Percentiles rank a stretch among this genome's conserved stretches.
Evolutionary conservation across 2,113 vertebrate genomes (phyloP).

Genomic region (Laticauda colubrina): DNA sequence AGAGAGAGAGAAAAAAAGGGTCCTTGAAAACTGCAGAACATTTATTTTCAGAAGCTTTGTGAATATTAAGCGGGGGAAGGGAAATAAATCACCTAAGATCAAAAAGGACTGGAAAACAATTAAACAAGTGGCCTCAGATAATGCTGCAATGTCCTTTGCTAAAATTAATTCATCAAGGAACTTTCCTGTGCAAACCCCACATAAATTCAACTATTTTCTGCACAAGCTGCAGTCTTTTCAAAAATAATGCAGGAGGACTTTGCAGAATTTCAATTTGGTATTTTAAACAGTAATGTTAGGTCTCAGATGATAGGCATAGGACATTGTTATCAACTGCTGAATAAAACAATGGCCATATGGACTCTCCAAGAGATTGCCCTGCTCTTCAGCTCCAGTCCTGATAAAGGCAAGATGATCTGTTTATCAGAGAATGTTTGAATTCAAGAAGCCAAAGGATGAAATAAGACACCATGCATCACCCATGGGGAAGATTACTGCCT

Average conservation of each 20-base stretch:
- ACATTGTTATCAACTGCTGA: neutral
- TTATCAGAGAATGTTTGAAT: neutral
- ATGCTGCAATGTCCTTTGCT: neutral
- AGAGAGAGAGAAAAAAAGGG: too few relatives aligned
- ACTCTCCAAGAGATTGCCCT: neutral
- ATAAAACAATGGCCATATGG: neutral
- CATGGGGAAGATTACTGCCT: neutral
- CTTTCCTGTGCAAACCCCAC: neutral
- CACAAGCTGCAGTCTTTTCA: neutral
- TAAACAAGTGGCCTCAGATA: neutral
- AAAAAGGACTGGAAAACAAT: neutral
- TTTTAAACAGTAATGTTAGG: neutral
- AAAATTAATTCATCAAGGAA: neutral
- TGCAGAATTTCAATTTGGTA: neutral
- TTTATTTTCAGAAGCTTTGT: neutral
- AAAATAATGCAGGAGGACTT: neutral
- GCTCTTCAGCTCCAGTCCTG: neutral
- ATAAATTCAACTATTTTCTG: neutral
- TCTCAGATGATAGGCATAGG: neutral
- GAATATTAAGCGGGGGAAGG: neutral
- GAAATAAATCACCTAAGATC: neutral
- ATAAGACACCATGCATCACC: neutral
- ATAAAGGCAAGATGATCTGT: neutral
- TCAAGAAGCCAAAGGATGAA: neutral
- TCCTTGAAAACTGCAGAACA: neutral